Conservation (phyloP, 1,140 invertebrate genomes). For the Lamellibrachia luymesi region DNA sequence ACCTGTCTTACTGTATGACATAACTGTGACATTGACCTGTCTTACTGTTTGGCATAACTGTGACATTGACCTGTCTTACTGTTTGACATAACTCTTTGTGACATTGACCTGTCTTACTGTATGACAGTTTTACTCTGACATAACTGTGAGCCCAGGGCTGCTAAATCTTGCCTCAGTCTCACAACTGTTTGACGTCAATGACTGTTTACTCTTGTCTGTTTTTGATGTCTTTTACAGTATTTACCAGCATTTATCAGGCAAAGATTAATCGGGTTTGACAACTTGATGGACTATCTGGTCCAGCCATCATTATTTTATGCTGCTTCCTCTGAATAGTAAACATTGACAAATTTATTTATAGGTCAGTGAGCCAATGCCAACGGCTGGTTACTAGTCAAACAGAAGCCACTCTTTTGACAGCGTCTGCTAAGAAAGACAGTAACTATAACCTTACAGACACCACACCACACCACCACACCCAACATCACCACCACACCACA, state of each 20-base stretch:
- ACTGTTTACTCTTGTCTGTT: background rate
- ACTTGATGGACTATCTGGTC: background rate
- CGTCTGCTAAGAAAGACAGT: background rate
- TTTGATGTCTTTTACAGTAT: background rate
- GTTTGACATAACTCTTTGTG: too few species aligned
- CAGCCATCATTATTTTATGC: background rate
- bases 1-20: too few species aligned
- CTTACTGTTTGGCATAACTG: too few species aligned
- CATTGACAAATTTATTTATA: background rate
- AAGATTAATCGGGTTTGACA: background rate
- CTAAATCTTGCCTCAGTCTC: too few species aligned
- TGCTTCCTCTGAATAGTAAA: background rate
- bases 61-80: too few species aligned
- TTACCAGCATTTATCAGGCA: background rate
- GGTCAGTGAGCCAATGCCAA: background rate
- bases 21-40: too few species aligned
- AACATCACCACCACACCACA: too few species aligned
- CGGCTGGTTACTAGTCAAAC: background rate
- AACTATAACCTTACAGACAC: background rate
- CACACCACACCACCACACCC: too few species aligned
- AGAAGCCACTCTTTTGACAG: background rate
- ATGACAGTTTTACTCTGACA: too few species aligned
- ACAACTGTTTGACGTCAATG: too few species aligned
- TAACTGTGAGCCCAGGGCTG: too few species aligned
- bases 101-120: too few species aligned